Base-by-base conservation (phyloP, 2,888 invertebrate species). In the Ectropis crepuscularia region DNA sequence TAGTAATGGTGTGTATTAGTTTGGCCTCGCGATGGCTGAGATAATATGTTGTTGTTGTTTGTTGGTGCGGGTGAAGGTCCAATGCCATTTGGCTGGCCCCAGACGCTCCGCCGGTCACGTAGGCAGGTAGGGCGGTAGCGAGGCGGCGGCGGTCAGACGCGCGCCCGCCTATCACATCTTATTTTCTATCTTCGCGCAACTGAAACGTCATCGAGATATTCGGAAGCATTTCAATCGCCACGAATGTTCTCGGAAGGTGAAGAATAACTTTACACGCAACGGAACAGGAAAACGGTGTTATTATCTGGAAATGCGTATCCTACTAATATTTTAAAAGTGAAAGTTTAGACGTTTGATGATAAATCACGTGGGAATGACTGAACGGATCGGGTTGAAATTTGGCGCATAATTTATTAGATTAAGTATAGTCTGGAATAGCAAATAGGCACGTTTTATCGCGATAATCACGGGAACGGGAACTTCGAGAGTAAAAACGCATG, bases 41-140 rank as follows among this genome's bases (percentile, higher is more conserved):
- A 71, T 74, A 78, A 72, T 73, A 71, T 63, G 69, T 65, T 73
- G 62, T 70, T 70, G 69, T 65, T 65, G 54, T 57, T 51, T 59
- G 58, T 67, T 54, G 64, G 66, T 57, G 68, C 63, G 75, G 73
- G 68, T 70, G 75, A 77, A 83, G 81, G 83, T 80, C 85, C 80
- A 76, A 69, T 82, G 80, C 70, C 82, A 64, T 43, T 65, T 57
- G 63, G 70, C 70, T 61, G 68, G 57, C 64, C 67, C 65, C 64
- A 67, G 75, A 84, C 87, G 85, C 80, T 62, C 67, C 72, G 63
- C 48, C 64, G 70, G 87, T 89, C 90, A 89, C 89, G 90, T 89
- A 89, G 79, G 85, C 89, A 75, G 41, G 41, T n/a, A 39, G 53
- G 41, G 50, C 47, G 46, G 45, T 39, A 37, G 53, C 50, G 5